These are phyloP conservation scores for Laterallus jamaicensis DNA, from an alignment of 2,113 vertebrate genomes.

Conservation along the genomic window DNA sequence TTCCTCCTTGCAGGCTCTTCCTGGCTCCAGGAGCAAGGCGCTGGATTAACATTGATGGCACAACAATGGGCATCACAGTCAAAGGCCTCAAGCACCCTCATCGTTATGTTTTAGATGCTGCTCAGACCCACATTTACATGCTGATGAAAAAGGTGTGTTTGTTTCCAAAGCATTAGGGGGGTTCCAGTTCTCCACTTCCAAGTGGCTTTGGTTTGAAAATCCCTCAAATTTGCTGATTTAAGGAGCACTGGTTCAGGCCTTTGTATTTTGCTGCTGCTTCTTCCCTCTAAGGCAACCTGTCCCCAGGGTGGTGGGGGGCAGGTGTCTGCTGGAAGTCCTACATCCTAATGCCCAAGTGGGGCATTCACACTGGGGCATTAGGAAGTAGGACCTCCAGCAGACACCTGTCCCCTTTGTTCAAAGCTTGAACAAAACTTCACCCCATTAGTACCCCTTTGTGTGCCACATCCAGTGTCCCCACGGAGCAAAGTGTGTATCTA, in stretches of 20 bases:
- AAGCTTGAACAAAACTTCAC: neutral
- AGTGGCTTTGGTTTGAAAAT: neutral
- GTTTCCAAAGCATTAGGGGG: conserved; percentile 1
- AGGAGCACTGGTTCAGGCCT: neutral
- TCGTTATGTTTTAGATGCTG: conserved; percentile 94
- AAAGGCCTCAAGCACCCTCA: conserved; percentile 92
- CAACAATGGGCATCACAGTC: conserved; percentile 96
- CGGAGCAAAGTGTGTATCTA: neutral
- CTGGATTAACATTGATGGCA: conserved; percentile 99
- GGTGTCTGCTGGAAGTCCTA: neutral
- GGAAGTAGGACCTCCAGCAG: neutral
- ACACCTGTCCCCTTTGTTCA: neutral
- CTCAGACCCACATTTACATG: conserved; percentile 99
- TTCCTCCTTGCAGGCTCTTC: conserved; percentile 82
- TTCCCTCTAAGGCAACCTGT: neutral
- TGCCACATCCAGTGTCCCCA: no score
- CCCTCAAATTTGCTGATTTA: neutral
- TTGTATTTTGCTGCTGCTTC: neutral
- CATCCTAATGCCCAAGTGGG: neutral
- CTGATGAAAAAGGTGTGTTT: conserved; percentile 97
- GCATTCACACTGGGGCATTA: neutral
- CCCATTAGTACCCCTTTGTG: neutral
- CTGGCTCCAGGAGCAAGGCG: conserved; percentile 93
- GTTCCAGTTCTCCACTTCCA: conserved; percentile 12
- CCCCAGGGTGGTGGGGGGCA: neutral